Conservation (phyloP, 2,113 vertebrate species). For the Delphinus delphis region DNA sequence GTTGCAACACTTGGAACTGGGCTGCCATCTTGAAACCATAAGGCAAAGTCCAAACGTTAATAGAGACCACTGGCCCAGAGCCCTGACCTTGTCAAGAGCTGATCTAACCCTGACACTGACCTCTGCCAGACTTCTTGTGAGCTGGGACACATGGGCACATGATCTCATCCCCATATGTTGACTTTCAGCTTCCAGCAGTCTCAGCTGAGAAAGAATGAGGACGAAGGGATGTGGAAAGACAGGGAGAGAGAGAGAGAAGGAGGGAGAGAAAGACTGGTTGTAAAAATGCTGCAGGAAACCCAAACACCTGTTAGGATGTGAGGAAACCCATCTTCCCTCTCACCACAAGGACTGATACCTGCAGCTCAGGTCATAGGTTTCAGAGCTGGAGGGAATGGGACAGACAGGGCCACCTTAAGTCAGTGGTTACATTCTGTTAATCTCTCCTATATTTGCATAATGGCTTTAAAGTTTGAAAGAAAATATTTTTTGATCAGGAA, state of each 20-base stretch:
- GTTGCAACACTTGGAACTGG: no score
- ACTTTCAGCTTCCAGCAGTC: not conserved
- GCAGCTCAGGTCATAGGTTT: not conserved
- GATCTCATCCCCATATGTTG: not conserved
- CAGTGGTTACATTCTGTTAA: no score
- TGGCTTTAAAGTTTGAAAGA: not conserved
- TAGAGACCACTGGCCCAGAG: not conserved
- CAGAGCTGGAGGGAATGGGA: accelerated
- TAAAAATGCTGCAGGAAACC: not conserved
- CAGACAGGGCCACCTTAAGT: no score
- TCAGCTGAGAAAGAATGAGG: not conserved
- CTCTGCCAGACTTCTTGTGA: not conserved
- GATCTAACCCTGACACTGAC: not conserved
- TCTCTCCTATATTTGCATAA: no score
- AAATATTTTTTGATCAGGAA: not conserved
- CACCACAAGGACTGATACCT: no score
- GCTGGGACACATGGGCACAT: accelerated
- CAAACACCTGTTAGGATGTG: not conserved
- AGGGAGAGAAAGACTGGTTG: not conserved
- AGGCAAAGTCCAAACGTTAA: not conserved
- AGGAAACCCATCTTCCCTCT: not conserved
- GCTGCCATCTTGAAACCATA: not conserved
- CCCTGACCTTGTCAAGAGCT: not conserved
- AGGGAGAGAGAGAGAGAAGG: not conserved
- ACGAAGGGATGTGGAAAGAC: not conserved